phyloP scores from a whole-genome alignment of 2,888 invertebrate species.

The Drosophila neonasuta region DNA sequence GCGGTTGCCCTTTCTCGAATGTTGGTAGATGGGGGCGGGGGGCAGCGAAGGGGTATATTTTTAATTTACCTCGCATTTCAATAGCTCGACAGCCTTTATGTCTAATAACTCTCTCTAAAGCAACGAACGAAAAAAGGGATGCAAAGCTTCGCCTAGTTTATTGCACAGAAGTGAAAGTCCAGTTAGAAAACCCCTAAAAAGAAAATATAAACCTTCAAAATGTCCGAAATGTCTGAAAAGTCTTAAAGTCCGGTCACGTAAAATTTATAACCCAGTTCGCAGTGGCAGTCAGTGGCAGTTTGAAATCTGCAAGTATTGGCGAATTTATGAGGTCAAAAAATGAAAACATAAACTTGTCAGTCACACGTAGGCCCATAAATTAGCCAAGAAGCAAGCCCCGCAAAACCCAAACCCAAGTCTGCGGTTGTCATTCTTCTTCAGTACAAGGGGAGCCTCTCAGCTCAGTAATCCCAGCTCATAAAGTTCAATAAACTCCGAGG shows the following conservation, averaged over 20 bases:
- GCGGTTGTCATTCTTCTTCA: slow-evolving; percentile 7
- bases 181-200: not conserved
- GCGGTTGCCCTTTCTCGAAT: not conserved
- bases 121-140: slow-evolving; percentile 4
- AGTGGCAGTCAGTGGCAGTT: slow-evolving; percentile 45
- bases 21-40: not conserved
- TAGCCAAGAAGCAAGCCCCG: not conserved
- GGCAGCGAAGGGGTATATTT: slow-evolving; percentile 5
- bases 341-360: slow-evolving; percentile 71
- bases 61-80: slow-evolving; percentile 53
- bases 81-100: slow-evolving; percentile 34
- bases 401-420: not conserved
- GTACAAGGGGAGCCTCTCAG: slow-evolving; percentile 8
- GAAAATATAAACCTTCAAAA: not conserved
- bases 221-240: slow-evolving; percentile 12
- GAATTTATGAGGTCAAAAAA: slow-evolving; percentile 54
- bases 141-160: slow-evolving; percentile 11
- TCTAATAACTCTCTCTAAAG: slow-evolving; percentile 33
- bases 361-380: slow-evolving; percentile 72
- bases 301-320: slow-evolving; percentile 54
- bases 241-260: slow-evolving; percentile 47
- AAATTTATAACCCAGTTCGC: slow-evolving; percentile 55
- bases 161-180: slow-evolving; percentile 5
- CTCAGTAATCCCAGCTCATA: slow-evolving; percentile 59
- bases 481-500: slow-evolving; percentile 68